These are phyloP conservation scores for Mus spretus DNA, from an alignment of 2,797 vertebrate genomes.

Conservation along the genomic window DNA sequence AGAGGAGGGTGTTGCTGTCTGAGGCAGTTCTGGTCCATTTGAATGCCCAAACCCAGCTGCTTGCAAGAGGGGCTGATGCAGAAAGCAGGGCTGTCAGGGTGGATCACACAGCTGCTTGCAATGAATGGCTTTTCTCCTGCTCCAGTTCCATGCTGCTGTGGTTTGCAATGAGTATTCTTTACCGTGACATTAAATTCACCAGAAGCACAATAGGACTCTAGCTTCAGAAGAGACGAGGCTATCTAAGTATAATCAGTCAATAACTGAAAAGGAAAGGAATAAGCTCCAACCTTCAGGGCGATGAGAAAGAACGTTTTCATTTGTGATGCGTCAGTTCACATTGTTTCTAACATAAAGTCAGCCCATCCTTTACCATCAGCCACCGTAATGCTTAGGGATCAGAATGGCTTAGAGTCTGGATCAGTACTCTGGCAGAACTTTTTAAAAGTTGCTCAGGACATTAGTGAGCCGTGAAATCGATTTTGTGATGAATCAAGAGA, in stretches of 20 bases:
- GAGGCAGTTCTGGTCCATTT: neutral
- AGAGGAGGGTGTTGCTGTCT: neutral
- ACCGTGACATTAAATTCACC: neutral
- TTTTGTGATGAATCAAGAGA: neutral
- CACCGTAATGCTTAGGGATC: neutral
- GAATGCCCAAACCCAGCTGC: neutral
- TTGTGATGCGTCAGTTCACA: neutral
- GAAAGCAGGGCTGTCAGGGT: neutral
- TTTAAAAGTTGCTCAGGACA: neutral
- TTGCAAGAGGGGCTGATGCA: neutral
- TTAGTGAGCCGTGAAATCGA: constrained; percentile 2
- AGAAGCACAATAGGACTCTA: neutral
- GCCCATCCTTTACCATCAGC: neutral
- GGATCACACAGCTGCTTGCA: neutral
- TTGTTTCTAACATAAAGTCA: constrained; percentile 8
- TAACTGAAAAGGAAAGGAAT: constrained; percentile 26
- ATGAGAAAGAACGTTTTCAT: constrained; percentile 13
- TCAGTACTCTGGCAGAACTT: neutral
- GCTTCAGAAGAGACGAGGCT: neutral
- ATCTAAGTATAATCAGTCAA: neutral
- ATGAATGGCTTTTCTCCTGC: neutral
- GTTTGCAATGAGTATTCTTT: neutral
- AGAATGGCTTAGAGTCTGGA: neutral
- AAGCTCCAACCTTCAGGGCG: neutral
- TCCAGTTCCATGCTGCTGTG: neutral